Evolutionary conservation across 1,140 invertebrate genomes (phyloP).

Genomic region (Theocolax elegans): DNA sequence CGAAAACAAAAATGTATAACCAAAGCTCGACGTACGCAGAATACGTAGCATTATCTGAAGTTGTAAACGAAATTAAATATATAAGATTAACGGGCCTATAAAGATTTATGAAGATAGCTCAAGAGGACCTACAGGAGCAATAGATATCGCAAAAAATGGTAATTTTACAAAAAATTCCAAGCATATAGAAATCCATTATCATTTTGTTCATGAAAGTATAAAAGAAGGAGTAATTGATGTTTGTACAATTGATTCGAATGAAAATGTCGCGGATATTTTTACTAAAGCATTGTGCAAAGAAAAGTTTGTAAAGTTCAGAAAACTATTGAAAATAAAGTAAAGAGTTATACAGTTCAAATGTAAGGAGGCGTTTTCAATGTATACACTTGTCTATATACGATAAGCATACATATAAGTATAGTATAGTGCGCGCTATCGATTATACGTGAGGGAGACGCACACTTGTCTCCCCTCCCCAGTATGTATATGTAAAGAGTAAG

Average conservation of each 20-base stretch:
- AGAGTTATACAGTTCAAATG: background rate
- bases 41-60: conserved; percentile 2
- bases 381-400: background rate
- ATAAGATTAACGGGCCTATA: background rate
- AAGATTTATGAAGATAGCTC: background rate
- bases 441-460: too few species aligned
- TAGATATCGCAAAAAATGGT: conserved; percentile 5
- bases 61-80: background rate
- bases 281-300: background rate
- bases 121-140: too few species aligned
- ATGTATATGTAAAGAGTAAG: too few species aligned
- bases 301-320: conserved; percentile 13
- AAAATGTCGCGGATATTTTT: conserved; percentile 1
- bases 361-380: conserved; percentile 7
- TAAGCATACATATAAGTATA: too few species aligned
- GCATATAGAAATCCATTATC: conserved; percentile 1
- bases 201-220: background rate
- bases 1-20: conserved; percentile 1
- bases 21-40: background rate
- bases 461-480: too few species aligned
- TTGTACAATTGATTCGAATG: background rate
- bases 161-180: conserved; percentile 5
- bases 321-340: background rate
- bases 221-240: background rate
- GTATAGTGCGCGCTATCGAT: too few species aligned